These are phyloP conservation scores for Meganola albula DNA, from an alignment of 2,888 invertebrate species.

Conservation along the genomic window DNA sequence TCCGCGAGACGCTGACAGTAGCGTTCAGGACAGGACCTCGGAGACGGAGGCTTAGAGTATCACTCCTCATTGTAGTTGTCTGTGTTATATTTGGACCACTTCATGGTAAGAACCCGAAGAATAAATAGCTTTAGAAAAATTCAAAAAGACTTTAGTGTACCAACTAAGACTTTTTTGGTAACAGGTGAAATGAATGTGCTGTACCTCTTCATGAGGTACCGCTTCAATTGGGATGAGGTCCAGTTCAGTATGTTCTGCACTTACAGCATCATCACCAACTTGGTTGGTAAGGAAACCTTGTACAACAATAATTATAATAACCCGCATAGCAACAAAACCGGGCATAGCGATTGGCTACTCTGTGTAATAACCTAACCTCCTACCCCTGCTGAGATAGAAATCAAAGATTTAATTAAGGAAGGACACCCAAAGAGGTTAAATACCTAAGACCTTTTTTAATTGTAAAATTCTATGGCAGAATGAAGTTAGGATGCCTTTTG, in stretches of 20 bases:
- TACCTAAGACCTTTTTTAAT: no score
- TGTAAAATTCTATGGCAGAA: no score
- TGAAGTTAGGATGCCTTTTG: no score
- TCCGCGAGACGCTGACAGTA: constrained; percentile 72
- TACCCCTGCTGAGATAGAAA: no score
- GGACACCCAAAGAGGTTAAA: no score
- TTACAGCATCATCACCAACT: constrained; percentile 62
- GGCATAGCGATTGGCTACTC: no score
- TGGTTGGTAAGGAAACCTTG: constrained; percentile 60
- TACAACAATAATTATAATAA: no score
- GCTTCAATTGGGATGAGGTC: constrained; percentile 78
- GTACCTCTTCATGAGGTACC: constrained; percentile 66
- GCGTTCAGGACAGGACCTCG: constrained; percentile 71
- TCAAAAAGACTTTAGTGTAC: neutral
- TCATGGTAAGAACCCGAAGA: constrained; percentile 62
- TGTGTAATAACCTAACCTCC: no score
- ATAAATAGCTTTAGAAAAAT: no score
- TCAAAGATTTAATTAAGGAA: no score
- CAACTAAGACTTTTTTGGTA: neutral
- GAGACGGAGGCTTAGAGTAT: constrained; percentile 66
- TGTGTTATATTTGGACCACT: constrained; percentile 76
- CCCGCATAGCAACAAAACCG: no score
- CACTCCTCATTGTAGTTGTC: constrained; percentile 71
- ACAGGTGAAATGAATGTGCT: constrained; percentile 61
- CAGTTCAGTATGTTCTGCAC: constrained; percentile 71